Conservation (phyloP, 2,888 invertebrate genomes). For the Cetonia aurata region DNA sequence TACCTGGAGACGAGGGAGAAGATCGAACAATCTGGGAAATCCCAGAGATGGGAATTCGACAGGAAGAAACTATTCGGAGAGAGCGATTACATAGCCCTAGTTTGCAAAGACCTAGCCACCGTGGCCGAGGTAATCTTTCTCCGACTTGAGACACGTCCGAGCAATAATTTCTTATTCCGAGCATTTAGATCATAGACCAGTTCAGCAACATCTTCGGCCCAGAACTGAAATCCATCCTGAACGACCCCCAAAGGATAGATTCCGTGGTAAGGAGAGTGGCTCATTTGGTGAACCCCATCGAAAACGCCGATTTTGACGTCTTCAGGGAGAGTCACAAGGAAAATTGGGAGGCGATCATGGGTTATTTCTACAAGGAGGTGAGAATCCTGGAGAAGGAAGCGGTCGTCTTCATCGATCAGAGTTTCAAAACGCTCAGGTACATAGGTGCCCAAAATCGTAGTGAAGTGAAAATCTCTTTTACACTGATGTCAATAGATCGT, state of each 20-base stretch:
- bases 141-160: background rate
- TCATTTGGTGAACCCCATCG: slow-evolving; percentile 80
- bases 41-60: slow-evolving; percentile 93
- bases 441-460: slow-evolving; percentile 31
- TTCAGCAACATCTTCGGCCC: slow-evolving; percentile 92
- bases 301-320: slow-evolving; percentile 86
- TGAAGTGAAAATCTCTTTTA: background rate
- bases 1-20: slow-evolving; percentile 84
- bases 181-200: slow-evolving; percentile 80
- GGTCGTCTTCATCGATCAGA: slow-evolving; percentile 86
- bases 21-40: slow-evolving; percentile 89
- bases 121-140: slow-evolving; percentile 74
- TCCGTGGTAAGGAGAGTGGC: slow-evolving; percentile 85
- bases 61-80: slow-evolving; percentile 82
- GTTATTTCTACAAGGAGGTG: slow-evolving; percentile 82
- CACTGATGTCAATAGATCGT: slow-evolving; percentile 69
- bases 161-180: slow-evolving; percentile 13
- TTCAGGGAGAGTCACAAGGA: slow-evolving; percentile 83
- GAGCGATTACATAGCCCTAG: slow-evolving; percentile 87
- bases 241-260: slow-evolving; percentile 89
- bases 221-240: slow-evolving; percentile 87
- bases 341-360: slow-evolving; percentile 89
- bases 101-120: slow-evolving; percentile 84
- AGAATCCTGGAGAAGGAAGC: slow-evolving; percentile 83
- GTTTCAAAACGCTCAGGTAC: slow-evolving; percentile 82